phyloP scores from a whole-genome alignment of 2,888 invertebrate genomes.

The Pammene fasciana region DNA sequence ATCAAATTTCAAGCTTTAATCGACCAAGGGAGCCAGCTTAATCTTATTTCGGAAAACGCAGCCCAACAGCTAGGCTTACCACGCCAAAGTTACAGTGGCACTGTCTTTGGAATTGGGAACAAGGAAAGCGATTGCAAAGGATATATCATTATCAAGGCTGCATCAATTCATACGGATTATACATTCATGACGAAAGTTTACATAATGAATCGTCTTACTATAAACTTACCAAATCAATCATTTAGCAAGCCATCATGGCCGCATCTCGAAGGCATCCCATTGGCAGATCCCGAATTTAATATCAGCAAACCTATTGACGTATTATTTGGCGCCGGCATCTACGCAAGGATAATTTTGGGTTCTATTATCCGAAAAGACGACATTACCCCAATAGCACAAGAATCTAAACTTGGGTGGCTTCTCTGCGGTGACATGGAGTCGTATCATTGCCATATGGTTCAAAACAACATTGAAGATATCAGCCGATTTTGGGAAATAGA shows the following conservation, averaged over 20 bases:
- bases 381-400: background rate
- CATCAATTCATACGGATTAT: background rate
- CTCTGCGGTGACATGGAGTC: background rate
- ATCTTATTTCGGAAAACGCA: background rate
- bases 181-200: background rate
- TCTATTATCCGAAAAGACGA: background rate
- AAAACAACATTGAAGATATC: background rate
- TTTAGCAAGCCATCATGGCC: background rate
- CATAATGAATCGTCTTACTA: background rate
- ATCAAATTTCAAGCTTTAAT: background rate
- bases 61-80: background rate
- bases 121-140: constrained; percentile 4
- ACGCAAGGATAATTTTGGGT: background rate
- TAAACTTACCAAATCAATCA: background rate
- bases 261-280: background rate
- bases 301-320: background rate
- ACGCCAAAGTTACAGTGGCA: background rate
- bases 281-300: background rate
- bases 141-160: background rate
- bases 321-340: background rate
- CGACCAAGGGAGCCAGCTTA: background rate
- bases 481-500: background rate
- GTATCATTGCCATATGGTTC: background rate
- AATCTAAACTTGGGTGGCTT: background rate
- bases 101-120: background rate